phyloP scores from a whole-genome alignment of 2,888 invertebrate genomes.

The Athalia circularis region DNA sequence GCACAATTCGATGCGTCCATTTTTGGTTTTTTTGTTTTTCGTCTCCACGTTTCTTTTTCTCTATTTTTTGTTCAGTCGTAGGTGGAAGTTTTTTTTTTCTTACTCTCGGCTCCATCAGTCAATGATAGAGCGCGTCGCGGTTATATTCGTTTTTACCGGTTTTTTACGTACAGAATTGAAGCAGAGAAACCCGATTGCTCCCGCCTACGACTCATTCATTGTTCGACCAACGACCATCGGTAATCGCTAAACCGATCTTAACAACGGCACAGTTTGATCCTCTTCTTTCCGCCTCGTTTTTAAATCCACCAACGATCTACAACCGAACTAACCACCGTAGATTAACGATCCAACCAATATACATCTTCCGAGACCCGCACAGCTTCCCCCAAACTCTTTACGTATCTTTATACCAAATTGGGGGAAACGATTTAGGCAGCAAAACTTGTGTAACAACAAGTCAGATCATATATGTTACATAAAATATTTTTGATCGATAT shows the following conservation, averaged over 20 bases:
- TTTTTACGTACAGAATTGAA: background rate
- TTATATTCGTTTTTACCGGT: background rate
- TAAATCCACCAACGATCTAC: background rate
- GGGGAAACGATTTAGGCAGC: too few species aligned
- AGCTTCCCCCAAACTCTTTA: too few species aligned
- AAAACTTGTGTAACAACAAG: too few species aligned
- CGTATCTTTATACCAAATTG: too few species aligned
- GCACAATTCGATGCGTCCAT: constrained; percentile 17
- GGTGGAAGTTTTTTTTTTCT: background rate
- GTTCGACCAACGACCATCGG: constrained; percentile 3
- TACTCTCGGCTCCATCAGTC: background rate
- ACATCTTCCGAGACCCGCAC: too few species aligned
- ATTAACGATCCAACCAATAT: background rate
- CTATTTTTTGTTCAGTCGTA: constrained; percentile 24
- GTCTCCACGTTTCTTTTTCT: background rate
- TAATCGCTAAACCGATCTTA: constrained; percentile 10
- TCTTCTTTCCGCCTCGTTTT: constrained; percentile 6
- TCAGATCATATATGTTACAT: background rate
- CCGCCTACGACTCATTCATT: background rate
- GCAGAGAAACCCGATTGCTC: constrained; percentile 7
- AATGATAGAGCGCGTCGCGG: background rate
- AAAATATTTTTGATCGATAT: background rate
- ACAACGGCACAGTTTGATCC: background rate
- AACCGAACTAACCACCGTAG: too few species aligned
- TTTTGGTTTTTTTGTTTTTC: background rate